These are phyloP conservation scores for Hyperoplus immaculatus DNA, from an alignment of 2,797 vertebrate genomes.

Conservation along the genomic window DNA sequence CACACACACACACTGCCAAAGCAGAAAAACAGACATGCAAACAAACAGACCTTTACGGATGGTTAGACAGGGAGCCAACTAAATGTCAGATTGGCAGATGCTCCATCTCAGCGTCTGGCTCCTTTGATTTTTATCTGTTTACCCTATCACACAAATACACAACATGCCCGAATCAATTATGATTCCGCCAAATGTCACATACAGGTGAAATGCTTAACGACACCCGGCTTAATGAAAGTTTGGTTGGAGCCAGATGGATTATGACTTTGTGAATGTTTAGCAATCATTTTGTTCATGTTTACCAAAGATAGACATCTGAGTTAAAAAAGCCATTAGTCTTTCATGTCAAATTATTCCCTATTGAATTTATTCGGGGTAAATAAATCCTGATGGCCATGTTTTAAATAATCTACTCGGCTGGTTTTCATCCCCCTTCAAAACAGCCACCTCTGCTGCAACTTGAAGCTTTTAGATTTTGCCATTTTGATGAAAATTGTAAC, in stretches of 20 bases:
- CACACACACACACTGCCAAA: constrained; percentile 20
- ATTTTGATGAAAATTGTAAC: not conserved
- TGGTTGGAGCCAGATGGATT: constrained; percentile 41
- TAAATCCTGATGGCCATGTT: not conserved
- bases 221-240: constrained; percentile 41
- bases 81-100: constrained; percentile 80
- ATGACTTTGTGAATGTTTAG: constrained; percentile 34
- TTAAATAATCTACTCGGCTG: not conserved
- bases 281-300: constrained; percentile 32
- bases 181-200: constrained; percentile 71
- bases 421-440: constrained; percentile 1
- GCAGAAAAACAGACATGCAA: constrained; percentile 52
- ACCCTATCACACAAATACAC: constrained; percentile 61
- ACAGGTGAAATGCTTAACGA: constrained; percentile 58
- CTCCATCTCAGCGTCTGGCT: constrained; percentile 52
- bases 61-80: constrained; percentile 56
- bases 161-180: constrained; percentile 68
- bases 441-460: not conserved
- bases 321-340: constrained; percentile 1
- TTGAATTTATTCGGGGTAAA: not conserved
- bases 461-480: not conserved
- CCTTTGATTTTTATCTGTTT: constrained; percentile 74
- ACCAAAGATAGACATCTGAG: constrained; percentile 14
- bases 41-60: constrained; percentile 68
- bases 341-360: not conserved